phyloP scores from a whole-genome alignment of 2,113 vertebrate genomes.

The Kobus ellipsiprymnus region DNA sequence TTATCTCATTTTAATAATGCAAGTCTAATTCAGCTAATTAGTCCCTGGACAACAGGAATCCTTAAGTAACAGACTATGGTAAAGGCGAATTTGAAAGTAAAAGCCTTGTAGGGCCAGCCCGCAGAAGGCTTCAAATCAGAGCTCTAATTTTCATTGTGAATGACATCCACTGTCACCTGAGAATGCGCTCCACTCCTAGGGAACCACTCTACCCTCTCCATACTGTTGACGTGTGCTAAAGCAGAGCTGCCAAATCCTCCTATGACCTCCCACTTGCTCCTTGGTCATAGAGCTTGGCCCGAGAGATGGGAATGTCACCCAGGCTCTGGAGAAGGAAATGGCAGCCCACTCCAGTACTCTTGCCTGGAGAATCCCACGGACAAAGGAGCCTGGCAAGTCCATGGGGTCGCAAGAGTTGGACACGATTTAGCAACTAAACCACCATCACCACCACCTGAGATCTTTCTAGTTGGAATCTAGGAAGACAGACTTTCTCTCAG shows the following conservation, averaged over 20 bases:
- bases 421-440: background rate
- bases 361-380: background rate
- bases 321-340: background rate
- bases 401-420: background rate
- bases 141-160: background rate
- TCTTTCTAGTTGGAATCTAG: background rate
- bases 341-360: background rate
- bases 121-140: background rate
- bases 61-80: background rate
- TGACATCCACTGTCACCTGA: background rate
- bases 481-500: background rate
- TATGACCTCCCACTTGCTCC: background rate
- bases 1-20: background rate
- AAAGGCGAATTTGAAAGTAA: background rate
- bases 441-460: background rate
- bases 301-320: background rate
- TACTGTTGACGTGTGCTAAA: background rate
- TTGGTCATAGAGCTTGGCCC: background rate
- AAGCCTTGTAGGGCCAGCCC: background rate
- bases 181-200: background rate
- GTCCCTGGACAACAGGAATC: background rate
- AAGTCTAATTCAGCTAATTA: background rate
- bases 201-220: background rate
- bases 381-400: background rate
- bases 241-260: background rate